Evolutionary conservation across 35 echinoderm and acorn worm species (phyloP).

Genomic region (Heliocidaris tuberculata): DNA sequence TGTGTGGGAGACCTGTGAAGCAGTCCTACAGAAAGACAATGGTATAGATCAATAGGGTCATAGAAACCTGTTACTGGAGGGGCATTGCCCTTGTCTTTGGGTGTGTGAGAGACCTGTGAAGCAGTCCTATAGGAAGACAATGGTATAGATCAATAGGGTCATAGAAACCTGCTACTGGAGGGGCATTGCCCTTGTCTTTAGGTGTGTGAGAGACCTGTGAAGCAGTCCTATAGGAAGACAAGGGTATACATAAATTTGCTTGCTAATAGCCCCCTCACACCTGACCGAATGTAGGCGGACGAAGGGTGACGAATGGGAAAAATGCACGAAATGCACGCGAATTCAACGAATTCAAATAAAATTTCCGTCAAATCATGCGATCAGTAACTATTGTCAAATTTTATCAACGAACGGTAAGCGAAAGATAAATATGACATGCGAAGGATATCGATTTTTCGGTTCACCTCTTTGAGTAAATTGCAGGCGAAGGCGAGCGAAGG

Average conservation of each 20-base stretch:
- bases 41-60: background rate
- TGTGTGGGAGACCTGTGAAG: slow-evolving; percentile 49
- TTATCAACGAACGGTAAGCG: no score
- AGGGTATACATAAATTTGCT: background rate
- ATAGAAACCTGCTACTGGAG: slow-evolving; percentile 88
- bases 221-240: background rate
- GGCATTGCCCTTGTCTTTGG: slow-evolving; percentile 85
- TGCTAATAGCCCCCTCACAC: no score
- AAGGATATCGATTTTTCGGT: no score
- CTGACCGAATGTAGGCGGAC: no score
- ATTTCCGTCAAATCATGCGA: no score
- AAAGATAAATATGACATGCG: no score
- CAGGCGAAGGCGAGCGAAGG: no score
- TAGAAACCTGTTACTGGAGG: slow-evolving; percentile 89
- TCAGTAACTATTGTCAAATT: no score
- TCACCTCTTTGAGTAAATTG: no score
- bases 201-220: slow-evolving; percentile 60
- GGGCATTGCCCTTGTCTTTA: slow-evolving; percentile 85
- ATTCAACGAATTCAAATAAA: no score
- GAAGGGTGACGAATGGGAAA: no score
- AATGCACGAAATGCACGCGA: no score
- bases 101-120: slow-evolving; percentile 54
- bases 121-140: background rate
- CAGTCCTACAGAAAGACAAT: background rate
- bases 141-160: background rate